Percentiles rank a stretch among this genome's conserved stretches.
Conservation (phyloP, 2,113 vertebrate genomes). For the Muntiacus muntjak region DNA sequence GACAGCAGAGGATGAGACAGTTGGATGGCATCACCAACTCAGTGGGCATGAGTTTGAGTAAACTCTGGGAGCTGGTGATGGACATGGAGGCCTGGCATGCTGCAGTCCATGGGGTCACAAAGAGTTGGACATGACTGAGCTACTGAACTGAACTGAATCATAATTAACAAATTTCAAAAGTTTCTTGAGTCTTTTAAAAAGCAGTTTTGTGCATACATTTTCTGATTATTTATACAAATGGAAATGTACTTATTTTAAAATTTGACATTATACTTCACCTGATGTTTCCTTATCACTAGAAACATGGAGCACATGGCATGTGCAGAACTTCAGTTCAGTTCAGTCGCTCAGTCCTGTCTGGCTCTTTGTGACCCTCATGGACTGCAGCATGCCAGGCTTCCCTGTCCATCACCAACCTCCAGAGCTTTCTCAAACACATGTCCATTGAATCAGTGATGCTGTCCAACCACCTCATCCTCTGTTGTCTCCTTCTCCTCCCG, state of each 20-base stretch:
- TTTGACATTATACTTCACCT: background rate
- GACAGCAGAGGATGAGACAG: background rate
- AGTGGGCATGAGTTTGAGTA: background rate
- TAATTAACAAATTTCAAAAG: background rate
- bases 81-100: background rate
- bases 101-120: accelerated
- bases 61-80: background rate
- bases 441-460: background rate
- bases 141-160: background rate
- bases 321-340: background rate
- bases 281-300: constrained; percentile 21
- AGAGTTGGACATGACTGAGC: background rate
- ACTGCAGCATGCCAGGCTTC: background rate
- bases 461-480: background rate
- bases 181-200: background rate
- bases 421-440: background rate
- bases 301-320: constrained; percentile 4
- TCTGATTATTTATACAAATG: background rate
- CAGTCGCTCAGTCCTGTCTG: background rate
- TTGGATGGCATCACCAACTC: background rate
- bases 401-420: background rate
- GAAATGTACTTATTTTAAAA: background rate
- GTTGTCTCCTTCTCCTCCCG: accelerated
- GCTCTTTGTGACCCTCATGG: background rate
- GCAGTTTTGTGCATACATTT: background rate